phyloP scores from a whole-genome alignment of 2,888 invertebrate species.

The Sarcophaga carnaria region DNA sequence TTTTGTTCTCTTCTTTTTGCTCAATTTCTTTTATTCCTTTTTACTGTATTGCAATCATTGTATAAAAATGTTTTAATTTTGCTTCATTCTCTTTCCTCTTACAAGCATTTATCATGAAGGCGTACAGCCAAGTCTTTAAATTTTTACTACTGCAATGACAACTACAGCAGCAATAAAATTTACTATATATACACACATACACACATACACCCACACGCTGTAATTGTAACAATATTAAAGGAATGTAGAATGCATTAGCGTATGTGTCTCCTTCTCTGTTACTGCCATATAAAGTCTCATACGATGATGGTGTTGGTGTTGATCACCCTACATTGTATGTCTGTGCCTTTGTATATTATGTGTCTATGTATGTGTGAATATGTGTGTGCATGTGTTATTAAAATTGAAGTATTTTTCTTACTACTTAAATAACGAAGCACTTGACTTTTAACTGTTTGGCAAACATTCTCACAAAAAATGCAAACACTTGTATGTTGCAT shows the following conservation, averaged over 20 bases:
- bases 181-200: too few species aligned
- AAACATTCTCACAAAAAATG: constrained; percentile 43
- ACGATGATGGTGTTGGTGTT: too few species aligned
- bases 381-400: background rate
- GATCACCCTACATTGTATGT: too few species aligned
- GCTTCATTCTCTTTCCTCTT: background rate
- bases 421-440: constrained; percentile 38
- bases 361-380: background rate
- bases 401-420: constrained; percentile 39
- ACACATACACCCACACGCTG: too few species aligned
- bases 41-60: background rate
- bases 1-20: background rate
- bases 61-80: constrained; percentile 31
- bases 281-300: too few species aligned
- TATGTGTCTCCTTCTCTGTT: too few species aligned
- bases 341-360: background rate
- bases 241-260: too few species aligned
- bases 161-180: too few species aligned
- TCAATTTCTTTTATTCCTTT: background rate
- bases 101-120: background rate
- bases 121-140: too few species aligned
- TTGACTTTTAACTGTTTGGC: constrained; percentile 56
- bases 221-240: too few species aligned
- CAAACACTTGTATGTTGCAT: constrained; percentile 14
- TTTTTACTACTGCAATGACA: too few species aligned